These are phyloP conservation scores for Pantala flavescens DNA, from an alignment of 1,140 invertebrate species.

Conservation along the genomic window DNA sequence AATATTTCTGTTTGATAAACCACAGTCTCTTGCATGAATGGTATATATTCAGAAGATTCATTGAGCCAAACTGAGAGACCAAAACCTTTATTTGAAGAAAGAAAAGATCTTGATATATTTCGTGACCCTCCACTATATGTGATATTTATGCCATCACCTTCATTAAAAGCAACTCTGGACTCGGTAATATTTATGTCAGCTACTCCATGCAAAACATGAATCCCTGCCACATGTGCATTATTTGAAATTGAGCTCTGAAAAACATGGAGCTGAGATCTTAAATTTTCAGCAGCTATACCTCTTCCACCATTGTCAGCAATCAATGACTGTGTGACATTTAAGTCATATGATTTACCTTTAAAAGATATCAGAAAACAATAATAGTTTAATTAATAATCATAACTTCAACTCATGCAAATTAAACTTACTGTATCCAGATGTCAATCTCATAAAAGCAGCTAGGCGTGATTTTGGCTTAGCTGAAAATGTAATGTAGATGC, in stretches of 20 bases:
- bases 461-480: conserved; percentile 57
- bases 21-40: conserved; percentile 70
- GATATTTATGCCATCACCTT: conserved; percentile 83
- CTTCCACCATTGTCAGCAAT: conserved; percentile 85
- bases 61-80: conserved; percentile 85
- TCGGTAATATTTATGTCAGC: conserved; percentile 89
- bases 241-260: conserved; percentile 71
- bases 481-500: conserved; percentile 63
- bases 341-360: conserved; percentile 68
- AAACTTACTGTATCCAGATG: conserved; percentile 52
- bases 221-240: conserved; percentile 77
- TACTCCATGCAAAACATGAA: conserved; percentile 73
- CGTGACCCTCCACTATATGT: conserved; percentile 82
- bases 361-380: conserved; percentile 16
- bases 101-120: conserved; percentile 70
- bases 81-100: conserved; percentile 70
- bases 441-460: conserved; percentile 61
- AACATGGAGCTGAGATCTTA: conserved; percentile 68
- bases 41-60: conserved; percentile 67
- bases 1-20: conserved; percentile 79
- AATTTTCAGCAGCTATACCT: conserved; percentile 76
- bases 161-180: conserved; percentile 79
- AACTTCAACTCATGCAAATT: background rate
- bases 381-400: conserved; percentile 13
- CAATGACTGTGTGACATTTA: conserved; percentile 74